These are phyloP conservation scores for Chunga burmeisteri DNA, from an alignment of 2,113 vertebrate genomes.

Conservation along the genomic window DNA sequence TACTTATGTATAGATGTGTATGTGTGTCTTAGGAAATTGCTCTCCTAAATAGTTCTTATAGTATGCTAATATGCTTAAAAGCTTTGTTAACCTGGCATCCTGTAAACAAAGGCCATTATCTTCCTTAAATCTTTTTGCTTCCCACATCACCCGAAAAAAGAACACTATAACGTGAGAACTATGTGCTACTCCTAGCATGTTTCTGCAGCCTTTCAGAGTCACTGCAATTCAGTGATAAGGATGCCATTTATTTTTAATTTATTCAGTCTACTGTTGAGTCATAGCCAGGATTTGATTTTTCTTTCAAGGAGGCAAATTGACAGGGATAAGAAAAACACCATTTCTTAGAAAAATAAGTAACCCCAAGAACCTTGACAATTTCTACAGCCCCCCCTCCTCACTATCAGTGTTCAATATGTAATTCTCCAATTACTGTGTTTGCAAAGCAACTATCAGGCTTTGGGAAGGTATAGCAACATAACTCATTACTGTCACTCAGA, in stretches of 20 bases:
- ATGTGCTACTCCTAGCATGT: not conserved
- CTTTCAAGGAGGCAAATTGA: not conserved
- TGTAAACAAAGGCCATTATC: not conserved
- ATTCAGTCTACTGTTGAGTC: conserved; percentile 9
- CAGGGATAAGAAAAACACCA: not conserved
- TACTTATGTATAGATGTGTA: not conserved
- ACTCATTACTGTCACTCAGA: conserved; percentile 33
- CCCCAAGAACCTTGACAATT: not conserved
- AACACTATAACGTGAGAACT: not conserved
- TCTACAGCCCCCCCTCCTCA: not conserved
- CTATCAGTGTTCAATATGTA: not conserved
- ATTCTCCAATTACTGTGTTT: not conserved
- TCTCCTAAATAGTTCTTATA: not conserved
- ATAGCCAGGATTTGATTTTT: not conserved
- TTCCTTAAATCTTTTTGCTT: not conserved
- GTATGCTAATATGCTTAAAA: not conserved
- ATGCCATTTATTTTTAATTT: conserved; percentile 19
- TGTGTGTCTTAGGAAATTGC: not conserved
- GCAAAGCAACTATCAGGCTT: conserved; percentile 15
- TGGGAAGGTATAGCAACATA: not conserved
- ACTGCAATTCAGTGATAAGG: conserved; percentile 9
- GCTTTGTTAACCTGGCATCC: not conserved
- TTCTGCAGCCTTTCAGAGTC: not conserved
- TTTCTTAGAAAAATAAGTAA: conserved; percentile 2
- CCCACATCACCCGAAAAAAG: not conserved